phyloP scores from a whole-genome alignment of 35 echinoderm and acorn worm genomes.

The Hemicentrotus pulcherrimus region DNA sequence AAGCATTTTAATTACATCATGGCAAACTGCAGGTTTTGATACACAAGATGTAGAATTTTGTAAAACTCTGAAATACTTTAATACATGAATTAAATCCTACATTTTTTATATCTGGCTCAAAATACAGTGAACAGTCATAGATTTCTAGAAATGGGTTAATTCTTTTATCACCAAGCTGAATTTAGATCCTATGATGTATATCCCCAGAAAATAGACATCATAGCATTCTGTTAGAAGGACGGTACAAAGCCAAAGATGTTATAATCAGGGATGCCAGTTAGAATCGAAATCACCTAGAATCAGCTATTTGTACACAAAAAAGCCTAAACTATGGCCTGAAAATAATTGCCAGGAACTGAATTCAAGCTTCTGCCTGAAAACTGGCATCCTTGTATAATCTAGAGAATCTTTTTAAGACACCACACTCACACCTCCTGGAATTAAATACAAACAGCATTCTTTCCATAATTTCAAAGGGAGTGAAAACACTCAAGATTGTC shows the following conservation, averaged over 20 bases:
- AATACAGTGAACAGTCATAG: background rate
- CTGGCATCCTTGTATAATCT: no score
- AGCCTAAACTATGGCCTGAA: no score
- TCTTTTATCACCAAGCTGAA: background rate
- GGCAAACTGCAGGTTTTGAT: background rate
- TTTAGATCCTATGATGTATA: background rate
- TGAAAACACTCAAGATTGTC: no score
- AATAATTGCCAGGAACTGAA: no score
- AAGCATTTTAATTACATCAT: constrained; percentile 11
- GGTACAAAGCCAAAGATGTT: background rate
- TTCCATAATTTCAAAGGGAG: no score
- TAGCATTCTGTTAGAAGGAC: background rate
- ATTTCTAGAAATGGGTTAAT: background rate
- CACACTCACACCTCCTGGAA: no score
- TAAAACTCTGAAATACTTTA: background rate
- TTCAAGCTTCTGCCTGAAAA: no score
- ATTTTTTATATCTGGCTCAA: background rate
- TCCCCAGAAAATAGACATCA: background rate
- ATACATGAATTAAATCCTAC: background rate
- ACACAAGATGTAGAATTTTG: background rate
- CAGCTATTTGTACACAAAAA: no score
- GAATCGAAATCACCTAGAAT: no score
- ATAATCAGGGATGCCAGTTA: no score
- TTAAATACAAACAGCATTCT: no score
- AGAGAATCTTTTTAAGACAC: no score